A percentile compares a stretch with the other conserved stretches of the same genome.
These are phyloP conservation scores for Nomada lathburiana DNA, from an alignment of 2,888 invertebrate species.

Conservation along the genomic window DNA sequence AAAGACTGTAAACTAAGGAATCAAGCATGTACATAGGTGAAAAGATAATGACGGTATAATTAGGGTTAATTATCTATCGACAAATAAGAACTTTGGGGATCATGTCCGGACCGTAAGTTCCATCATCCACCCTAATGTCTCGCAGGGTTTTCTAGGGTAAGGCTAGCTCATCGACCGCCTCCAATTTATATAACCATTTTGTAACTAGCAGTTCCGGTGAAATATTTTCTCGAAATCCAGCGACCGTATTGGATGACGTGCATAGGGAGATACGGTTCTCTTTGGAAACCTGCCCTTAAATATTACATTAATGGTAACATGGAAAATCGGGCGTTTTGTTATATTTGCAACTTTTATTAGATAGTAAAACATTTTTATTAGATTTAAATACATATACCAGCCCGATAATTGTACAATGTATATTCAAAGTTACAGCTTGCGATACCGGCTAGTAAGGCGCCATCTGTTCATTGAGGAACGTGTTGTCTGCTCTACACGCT, in stretches of 20 bases:
- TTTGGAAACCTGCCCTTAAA: conserved; percentile 4
- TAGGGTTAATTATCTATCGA: conserved; percentile 13
- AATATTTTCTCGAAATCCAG: conserved; percentile 39
- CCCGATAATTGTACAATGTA: neutral
- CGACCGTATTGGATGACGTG: conserved; percentile 5
- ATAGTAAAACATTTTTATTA: too few relatives aligned
- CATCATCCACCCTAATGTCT: conserved; percentile 17
- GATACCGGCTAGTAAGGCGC: conserved; percentile 1
- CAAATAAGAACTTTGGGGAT: conserved; percentile 9
- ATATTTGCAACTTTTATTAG: neutral
- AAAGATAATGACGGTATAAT: neutral
- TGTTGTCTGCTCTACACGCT: conserved; percentile 28
- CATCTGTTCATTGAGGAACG: conserved; percentile 29
- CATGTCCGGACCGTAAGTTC: conserved; percentile 20
- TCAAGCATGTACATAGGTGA: neutral
- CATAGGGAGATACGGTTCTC: neutral
- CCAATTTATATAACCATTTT: conserved; percentile 9
- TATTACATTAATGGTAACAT: neutral
- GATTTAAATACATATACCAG: neutral
- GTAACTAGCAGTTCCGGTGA: conserved; percentile 10
- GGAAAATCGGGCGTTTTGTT: too few relatives aligned
- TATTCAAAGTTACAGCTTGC: neutral
- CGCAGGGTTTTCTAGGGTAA: conserved; percentile 28
- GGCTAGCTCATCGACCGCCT: conserved; percentile 20
- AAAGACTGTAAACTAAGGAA: neutral